Evolutionary conservation across 2,888 invertebrate species (phyloP).

Genomic region (Geophilus truncorum): DNA sequence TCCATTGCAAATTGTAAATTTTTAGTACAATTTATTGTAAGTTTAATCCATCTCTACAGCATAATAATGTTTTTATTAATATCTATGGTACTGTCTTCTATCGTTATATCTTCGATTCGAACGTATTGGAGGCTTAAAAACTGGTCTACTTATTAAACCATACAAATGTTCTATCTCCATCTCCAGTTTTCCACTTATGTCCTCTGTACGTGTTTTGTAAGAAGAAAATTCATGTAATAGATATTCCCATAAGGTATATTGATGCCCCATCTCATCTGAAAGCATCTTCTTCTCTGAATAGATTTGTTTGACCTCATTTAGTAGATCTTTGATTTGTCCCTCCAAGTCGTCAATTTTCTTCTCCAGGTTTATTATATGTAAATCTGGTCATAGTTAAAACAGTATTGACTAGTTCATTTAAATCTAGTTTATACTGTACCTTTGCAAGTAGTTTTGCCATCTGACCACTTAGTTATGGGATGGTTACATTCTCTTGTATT

Average conservation of each 20-base stretch:
- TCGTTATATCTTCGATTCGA: background rate
- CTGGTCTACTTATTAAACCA: background rate
- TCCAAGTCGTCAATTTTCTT: background rate
- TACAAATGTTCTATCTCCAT: background rate
- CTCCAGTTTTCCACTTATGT: background rate
- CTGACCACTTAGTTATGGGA: background rate
- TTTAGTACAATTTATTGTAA: too few species aligned
- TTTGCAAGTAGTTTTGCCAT: background rate
- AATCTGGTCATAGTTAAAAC: background rate
- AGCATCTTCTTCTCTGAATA: background rate
- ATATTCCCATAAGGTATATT: background rate
- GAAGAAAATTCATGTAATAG: background rate
- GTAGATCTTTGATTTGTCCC: background rate
- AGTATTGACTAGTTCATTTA: background rate
- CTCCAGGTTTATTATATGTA: background rate
- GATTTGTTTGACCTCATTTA: background rate
- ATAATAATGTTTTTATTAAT: too few species aligned
- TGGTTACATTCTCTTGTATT: background rate
- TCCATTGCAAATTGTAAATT: too few species aligned
- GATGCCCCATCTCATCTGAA: background rate
- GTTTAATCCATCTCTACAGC: too few species aligned
- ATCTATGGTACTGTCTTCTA: too few species aligned
- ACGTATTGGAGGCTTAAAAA: background rate
- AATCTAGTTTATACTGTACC: background rate
- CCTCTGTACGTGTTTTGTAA: background rate